These are phyloP conservation scores for Dufourea novaeangliae DNA, from an alignment of 1,140 invertebrate genomes.

Conservation along the genomic window DNA sequence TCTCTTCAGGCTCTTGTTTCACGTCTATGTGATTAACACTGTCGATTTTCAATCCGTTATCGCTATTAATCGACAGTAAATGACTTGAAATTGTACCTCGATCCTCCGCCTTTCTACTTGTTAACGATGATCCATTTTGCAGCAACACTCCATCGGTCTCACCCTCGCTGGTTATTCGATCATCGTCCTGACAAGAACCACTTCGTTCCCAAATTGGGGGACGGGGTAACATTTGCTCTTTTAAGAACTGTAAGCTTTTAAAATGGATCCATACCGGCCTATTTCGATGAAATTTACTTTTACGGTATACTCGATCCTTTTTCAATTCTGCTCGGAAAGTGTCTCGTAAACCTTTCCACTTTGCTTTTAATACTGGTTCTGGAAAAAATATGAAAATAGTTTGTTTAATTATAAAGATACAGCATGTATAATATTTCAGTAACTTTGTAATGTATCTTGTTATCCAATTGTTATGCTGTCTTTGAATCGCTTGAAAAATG, in stretches of 20 bases:
- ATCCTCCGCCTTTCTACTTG: constrained; percentile 61
- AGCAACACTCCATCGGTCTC: constrained; percentile 52
- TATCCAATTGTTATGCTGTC: neutral
- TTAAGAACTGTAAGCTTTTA: constrained; percentile 77
- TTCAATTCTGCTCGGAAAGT: constrained; percentile 80
- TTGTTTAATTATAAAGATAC: neutral
- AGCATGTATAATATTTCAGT: no score
- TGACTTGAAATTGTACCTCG: constrained; percentile 64
- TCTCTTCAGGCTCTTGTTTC: constrained; percentile 75
- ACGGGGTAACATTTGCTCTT: constrained; percentile 78
- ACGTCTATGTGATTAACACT: constrained; percentile 63
- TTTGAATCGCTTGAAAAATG: neutral
- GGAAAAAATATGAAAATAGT: constrained; percentile 39
- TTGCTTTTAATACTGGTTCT: constrained; percentile 79
- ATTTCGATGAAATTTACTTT: constrained; percentile 74
- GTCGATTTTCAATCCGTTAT: constrained; percentile 62
- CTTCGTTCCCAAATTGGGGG: constrained; percentile 77
- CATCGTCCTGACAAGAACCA: constrained; percentile 54
- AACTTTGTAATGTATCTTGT: neutral
- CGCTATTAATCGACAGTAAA: constrained; percentile 57
- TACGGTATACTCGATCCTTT: constrained; percentile 77
- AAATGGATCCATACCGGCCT: constrained; percentile 79
- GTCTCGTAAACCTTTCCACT: constrained; percentile 81
- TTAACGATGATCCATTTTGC: constrained; percentile 46
- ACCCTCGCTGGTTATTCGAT: constrained; percentile 64